Percentiles rank a stretch among this genome's conserved stretches.
These are phyloP conservation scores for Strigamia maritima DNA, from an alignment of 2,888 invertebrate genomes.

Conservation along the genomic window DNA sequence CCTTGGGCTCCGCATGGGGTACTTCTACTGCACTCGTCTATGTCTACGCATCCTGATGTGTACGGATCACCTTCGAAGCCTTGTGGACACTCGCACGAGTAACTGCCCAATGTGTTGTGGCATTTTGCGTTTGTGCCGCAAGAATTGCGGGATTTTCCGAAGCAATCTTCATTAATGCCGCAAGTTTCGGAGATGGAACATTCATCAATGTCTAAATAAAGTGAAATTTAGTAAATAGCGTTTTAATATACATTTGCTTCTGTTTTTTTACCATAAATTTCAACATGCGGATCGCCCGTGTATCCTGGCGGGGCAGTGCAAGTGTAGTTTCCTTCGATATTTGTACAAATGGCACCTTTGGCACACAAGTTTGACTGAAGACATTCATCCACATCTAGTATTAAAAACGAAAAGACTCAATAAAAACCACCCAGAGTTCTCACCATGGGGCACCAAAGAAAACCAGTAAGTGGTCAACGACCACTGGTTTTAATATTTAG, in stretches of 20 bases:
- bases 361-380: conserved; percentile 76
- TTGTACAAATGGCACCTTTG: conserved; percentile 72
- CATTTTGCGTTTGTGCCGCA: conserved; percentile 79
- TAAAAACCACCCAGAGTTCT: too few species aligned
- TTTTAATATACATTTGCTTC: background rate
- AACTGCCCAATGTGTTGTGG: conserved; percentile 73
- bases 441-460: too few species aligned
- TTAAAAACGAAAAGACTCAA: background rate
- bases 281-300: conserved; percentile 66
- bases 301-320: conserved; percentile 81
- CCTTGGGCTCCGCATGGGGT: conserved; percentile 76
- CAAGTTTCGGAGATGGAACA: conserved; percentile 62
- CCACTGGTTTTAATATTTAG: too few species aligned
- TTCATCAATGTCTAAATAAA: conserved; percentile 46
- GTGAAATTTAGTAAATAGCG: background rate
- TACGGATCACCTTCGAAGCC: conserved; percentile 78
- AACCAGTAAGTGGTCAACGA: too few species aligned
- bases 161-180: conserved; percentile 74
- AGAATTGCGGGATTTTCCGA: conserved; percentile 73
- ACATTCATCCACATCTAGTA: conserved; percentile 83
- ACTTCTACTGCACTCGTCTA: conserved; percentile 73
- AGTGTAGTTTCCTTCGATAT: conserved; percentile 73
- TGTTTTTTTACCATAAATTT: conserved; percentile 35
- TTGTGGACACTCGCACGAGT: conserved; percentile 75
- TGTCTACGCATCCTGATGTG: conserved; percentile 66